Evolutionary conservation across 2,888 invertebrate species (phyloP).

Genomic region (Phorcus lineatus): DNA sequence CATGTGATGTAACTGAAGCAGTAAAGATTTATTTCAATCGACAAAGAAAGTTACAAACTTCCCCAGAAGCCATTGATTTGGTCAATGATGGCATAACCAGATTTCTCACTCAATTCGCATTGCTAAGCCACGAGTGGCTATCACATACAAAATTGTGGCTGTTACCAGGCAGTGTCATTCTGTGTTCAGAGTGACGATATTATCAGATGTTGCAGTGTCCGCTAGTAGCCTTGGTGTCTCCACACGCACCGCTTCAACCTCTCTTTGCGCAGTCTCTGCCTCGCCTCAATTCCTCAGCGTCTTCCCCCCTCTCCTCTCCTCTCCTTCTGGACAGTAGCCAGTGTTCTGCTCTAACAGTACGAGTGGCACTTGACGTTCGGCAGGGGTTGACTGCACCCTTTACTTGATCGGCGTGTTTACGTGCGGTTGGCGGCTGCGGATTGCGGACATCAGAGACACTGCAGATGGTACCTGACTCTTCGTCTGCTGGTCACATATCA

Average conservation of each 20-base stretch:
- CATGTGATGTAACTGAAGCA: slow-evolving; percentile 25
- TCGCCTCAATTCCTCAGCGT: background rate
- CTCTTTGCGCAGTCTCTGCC: background rate
- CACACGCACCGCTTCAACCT: slow-evolving; percentile 17
- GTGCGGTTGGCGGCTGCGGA: slow-evolving; percentile 11
- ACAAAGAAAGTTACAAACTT: slow-evolving; percentile 27
- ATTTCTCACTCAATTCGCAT: slow-evolving; percentile 12
- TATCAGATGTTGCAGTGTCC: slow-evolving; percentile 17
- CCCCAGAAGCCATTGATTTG: slow-evolving; percentile 22
- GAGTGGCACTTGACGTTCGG: background rate
- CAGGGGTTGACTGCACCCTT: background rate
- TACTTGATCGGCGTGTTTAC: slow-evolving; percentile 18
- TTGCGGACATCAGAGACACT: slow-evolving; percentile 33
- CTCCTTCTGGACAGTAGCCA: background rate
- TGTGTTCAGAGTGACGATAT: slow-evolving; percentile 16
- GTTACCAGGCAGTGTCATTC: slow-evolving; percentile 22
- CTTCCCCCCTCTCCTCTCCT: slow-evolving; percentile 13
- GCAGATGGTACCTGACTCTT: slow-evolving; percentile 36
- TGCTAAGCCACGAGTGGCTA: background rate
- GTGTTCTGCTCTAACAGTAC: background rate
- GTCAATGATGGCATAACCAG: slow-evolving; percentile 18
- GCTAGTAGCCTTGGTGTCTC: slow-evolving; percentile 11
- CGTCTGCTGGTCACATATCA: slow-evolving; percentile 32
- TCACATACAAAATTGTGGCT: slow-evolving; percentile 20
- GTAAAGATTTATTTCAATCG: slow-evolving; percentile 19